Base-by-base conservation (phyloP, 2,113 vertebrate species). In the Indicator indicator region DNA sequence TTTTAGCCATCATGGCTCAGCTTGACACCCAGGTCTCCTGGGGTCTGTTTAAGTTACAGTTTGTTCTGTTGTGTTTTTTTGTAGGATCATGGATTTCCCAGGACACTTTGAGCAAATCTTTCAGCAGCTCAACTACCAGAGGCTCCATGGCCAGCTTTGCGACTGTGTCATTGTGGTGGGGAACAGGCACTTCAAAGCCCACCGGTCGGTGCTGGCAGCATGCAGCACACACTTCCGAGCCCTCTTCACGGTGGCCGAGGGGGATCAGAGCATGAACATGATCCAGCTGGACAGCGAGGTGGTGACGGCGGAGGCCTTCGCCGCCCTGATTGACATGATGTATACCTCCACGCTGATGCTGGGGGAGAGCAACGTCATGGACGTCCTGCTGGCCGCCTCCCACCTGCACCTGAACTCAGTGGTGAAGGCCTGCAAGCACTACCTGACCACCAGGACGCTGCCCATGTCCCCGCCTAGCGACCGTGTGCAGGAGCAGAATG, bases 361-460 rank as follows among this genome's bases (percentile, higher is more conserved):
- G 9, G 99, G 99, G 20, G 99, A 99, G 96, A 99, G 99, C 97
- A 99, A 99, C 1, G 99, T 99, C 42, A 99, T 99, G 99, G 99
- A 99, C 54, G 98, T 99, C 85, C 97, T 99, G 89, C 95, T 99
- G 54, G 99, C 99, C 23, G 99, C 99, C 14, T 99, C 99, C 40
- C 99, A 99, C 94, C 97, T 99, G 85, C 99, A 99, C 92, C 97
- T 99, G 76, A 99, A 99, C 96, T 98, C 99, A 0, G 99, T 99
- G 9, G 99, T 99, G 62, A 99, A 99, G 97, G 99, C 99, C 15
- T 99, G 99, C 97, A 99, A 99, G 94, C 99, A 99, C 97, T 99
- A 99, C 96, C 97, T 99, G 92, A 99, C 99, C 1, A 99, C 99
- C 3, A 98, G 99, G 91, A 99, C 99, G 0, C 97, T 99, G 72